Conservation (phyloP, 2,797 vertebrate species). For the Fratercula arctica region DNA sequence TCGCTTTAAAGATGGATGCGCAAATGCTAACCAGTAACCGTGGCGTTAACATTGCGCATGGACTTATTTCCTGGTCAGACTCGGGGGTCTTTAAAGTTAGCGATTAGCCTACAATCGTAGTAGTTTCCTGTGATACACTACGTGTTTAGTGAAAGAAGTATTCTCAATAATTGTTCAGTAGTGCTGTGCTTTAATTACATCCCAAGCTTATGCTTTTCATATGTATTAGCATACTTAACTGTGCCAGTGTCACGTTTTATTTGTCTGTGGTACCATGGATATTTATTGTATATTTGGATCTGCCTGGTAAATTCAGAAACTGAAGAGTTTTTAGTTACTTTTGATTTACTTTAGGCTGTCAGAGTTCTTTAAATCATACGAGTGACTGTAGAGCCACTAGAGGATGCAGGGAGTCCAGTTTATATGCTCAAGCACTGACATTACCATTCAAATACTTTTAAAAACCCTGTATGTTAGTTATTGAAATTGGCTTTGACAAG, state of each 20-base stretch:
- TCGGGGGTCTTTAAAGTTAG: no score
- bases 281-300: background rate
- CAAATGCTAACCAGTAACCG: rapidly evolving
- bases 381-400: background rate
- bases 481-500: background rate
- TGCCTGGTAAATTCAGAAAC: background rate
- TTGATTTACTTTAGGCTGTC: background rate
- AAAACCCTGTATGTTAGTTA: background rate
- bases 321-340: background rate
- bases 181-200: background rate
- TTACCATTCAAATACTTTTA: background rate
- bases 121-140: rapidly evolving
- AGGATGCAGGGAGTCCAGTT: background rate
- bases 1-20: rapidly evolving
- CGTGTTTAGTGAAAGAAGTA: rapidly evolving
- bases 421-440: background rate
- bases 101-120: rapidly evolving
- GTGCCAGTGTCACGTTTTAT: rapidly evolving
- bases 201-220: background rate
- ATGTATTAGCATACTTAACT: rapidly evolving
- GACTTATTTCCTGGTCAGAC: rapidly evolving
- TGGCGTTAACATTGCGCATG: rapidly evolving
- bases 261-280: rapidly evolving
- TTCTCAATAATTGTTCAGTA: background rate
- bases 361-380: background rate